Percentiles rank a stretch among this genome's conserved stretches.
phyloP scores from a whole-genome alignment of 1,140 invertebrate species.

The Drosophila lacteicornis region DNA sequence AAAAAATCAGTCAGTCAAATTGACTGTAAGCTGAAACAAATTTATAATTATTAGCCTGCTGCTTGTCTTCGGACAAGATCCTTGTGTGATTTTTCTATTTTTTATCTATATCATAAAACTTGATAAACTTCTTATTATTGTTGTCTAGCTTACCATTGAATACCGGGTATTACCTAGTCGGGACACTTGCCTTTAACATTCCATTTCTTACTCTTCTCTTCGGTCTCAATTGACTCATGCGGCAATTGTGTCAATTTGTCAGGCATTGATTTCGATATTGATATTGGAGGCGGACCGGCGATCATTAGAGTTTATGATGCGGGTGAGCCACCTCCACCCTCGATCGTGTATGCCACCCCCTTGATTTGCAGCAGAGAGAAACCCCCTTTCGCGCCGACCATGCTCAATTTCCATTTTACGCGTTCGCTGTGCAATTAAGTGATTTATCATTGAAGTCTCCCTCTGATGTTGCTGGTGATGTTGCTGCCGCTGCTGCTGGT shows the following conservation, averaged over 20 bases:
- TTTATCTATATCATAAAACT: no score
- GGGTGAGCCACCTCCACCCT: slow-evolving; percentile 42
- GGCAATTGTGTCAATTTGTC: slow-evolving; percentile 82
- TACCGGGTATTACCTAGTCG: neutral
- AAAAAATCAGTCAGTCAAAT: no score
- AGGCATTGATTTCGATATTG: slow-evolving; percentile 69
- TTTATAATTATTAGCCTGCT: no score
- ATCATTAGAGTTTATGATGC: slow-evolving; percentile 75
- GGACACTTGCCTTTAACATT: neutral
- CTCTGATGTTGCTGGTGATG: slow-evolving; percentile 53
- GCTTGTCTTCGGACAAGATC: no score
- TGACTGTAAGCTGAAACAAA: no score
- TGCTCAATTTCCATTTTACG: slow-evolving; percentile 82
- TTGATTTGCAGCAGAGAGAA: neutral
- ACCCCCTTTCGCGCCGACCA: slow-evolving; percentile 32
- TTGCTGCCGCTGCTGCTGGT: slow-evolving; percentile 11
- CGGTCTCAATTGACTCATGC: slow-evolving; percentile 77
- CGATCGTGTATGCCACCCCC: slow-evolving; percentile 5
- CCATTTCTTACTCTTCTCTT: slow-evolving; percentile 13
- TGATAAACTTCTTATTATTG: no score
- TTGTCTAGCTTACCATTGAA: no score
- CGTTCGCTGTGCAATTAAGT: slow-evolving; percentile 80
- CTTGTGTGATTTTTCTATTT: no score
- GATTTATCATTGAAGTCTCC: slow-evolving; percentile 80
- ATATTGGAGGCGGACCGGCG: slow-evolving; percentile 62